Conservation (phyloP, 2,888 invertebrate species). For the Stenurella melanura region DNA sequence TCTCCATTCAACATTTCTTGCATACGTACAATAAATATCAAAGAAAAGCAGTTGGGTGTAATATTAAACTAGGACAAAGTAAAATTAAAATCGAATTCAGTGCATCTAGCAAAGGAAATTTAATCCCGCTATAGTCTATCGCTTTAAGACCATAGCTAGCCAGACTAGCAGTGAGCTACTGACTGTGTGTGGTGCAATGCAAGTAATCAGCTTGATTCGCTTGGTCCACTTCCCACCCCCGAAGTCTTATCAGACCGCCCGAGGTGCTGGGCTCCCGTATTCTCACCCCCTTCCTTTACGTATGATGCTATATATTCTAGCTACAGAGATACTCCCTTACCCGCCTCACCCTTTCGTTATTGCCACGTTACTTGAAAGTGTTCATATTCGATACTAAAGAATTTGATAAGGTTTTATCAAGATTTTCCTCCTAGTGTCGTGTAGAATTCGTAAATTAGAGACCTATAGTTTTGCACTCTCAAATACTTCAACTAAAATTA, state of each 20-base stretch:
- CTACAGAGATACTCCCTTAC: constrained; percentile 54
- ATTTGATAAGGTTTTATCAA: constrained; percentile 37
- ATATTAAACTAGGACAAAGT: constrained; percentile 59
- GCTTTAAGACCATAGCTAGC: constrained; percentile 67
- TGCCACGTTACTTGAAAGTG: constrained; percentile 31
- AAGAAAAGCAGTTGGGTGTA: constrained; percentile 41
- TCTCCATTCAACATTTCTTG: neutral
- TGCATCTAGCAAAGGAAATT: constrained; percentile 69
- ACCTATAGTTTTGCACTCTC: neutral
- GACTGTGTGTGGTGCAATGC: neutral
- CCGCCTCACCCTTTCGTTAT: constrained; percentile 22
- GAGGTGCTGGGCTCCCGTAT: constrained; percentile 67
- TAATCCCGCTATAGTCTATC: constrained; percentile 71
- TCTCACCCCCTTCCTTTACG: constrained; percentile 66
- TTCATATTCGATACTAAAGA: constrained; percentile 35
- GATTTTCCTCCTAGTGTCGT: neutral
- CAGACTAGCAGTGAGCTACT: constrained; percentile 43
- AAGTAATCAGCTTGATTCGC: constrained; percentile 27
- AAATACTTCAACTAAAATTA: neutral
- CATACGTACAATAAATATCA: constrained; percentile 30
- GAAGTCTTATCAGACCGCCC: constrained; percentile 71
- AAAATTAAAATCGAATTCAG: constrained; percentile 68
- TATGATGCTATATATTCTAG: constrained; percentile 67
- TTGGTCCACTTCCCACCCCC: constrained; percentile 66
- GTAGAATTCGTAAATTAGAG: neutral